phyloP scores from a whole-genome alignment of 2,888 invertebrate genomes.

The Atethmia centrago region DNA sequence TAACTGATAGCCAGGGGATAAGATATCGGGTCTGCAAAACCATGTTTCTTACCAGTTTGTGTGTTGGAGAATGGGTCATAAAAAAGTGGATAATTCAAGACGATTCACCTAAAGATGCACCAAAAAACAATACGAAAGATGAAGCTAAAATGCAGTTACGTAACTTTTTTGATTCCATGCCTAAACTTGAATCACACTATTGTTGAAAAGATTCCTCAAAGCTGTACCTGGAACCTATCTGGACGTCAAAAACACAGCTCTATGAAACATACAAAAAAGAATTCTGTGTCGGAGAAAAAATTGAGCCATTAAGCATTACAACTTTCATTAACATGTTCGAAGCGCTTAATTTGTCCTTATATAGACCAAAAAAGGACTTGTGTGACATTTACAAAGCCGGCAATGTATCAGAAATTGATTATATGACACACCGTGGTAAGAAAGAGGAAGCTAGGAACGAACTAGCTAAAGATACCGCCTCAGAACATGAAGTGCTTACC shows the following conservation, averaged over 20 bases:
- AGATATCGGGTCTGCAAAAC: neutral
- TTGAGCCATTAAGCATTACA: constrained; percentile 1
- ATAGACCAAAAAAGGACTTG: constrained; percentile 6
- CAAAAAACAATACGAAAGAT: constrained; percentile 30
- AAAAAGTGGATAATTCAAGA: constrained; percentile 27
- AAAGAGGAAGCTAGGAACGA: neutral
- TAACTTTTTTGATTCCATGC: neutral
- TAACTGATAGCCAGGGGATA: constrained; percentile 1
- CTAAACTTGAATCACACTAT: constrained; percentile 27
- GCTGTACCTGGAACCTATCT: constrained; percentile 30
- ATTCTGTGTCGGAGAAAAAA: constrained; percentile 6
- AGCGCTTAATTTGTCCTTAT: constrained; percentile 2
- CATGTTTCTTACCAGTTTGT: neutral
- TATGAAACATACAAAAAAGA: neutral
- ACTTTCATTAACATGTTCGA: neutral
- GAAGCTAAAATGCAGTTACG: constrained; percentile 19
- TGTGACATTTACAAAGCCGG: constrained; percentile 4
- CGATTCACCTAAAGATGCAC: constrained; percentile 16
- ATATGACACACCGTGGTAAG: neutral
- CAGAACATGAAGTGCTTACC: constrained; percentile 15
- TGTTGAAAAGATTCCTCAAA: constrained; percentile 19
- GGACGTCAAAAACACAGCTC: constrained; percentile 16
- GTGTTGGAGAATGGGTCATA: constrained; percentile 18
- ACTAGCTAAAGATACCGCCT: neutral
- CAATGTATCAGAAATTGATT: constrained; percentile 6